Evolutionary conservation across 1,140 invertebrate genomes (phyloP).

Genomic region (Leptinotarsa undecemlineata): DNA sequence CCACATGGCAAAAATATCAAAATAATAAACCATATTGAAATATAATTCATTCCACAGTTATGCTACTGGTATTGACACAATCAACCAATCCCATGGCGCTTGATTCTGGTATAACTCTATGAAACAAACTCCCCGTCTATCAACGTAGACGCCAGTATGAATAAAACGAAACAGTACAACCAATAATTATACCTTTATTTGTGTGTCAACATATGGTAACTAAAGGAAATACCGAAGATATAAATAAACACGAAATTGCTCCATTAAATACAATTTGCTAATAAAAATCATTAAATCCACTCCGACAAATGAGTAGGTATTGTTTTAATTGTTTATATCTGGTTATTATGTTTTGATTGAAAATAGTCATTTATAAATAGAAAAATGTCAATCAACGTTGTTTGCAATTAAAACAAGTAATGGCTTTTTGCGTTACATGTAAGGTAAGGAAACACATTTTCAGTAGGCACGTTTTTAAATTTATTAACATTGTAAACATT

Average conservation of each 20-base stretch:
- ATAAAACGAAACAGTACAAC: background rate
- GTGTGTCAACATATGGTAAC: background rate
- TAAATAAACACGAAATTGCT: slow-evolving; percentile 2
- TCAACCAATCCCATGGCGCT: too few species aligned
- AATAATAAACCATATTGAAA: too few species aligned
- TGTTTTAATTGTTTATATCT: slow-evolving; percentile 8
- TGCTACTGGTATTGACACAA: too few species aligned
- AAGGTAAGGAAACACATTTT: too few species aligned
- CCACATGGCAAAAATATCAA: too few species aligned
- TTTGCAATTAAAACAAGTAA: background rate
- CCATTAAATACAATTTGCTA: slow-evolving; percentile 6
- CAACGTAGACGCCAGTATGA: background rate
- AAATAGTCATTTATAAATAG: background rate
- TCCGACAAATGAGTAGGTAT: slow-evolving; percentile 5
- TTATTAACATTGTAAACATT: too few species aligned
- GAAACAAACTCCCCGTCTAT: background rate
- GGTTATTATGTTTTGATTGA: background rate
- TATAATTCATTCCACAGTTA: too few species aligned
- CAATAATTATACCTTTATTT: background rate
- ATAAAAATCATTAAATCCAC: slow-evolving; percentile 1
- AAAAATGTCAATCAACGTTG: background rate
- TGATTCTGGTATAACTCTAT: too few species aligned
- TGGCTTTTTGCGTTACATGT: too few species aligned
- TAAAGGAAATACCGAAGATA: slow-evolving; percentile 6
- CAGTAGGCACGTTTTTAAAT: too few species aligned